phyloP scores from a whole-genome alignment of 2,113 vertebrate species.

The Morone saxatilis region DNA sequence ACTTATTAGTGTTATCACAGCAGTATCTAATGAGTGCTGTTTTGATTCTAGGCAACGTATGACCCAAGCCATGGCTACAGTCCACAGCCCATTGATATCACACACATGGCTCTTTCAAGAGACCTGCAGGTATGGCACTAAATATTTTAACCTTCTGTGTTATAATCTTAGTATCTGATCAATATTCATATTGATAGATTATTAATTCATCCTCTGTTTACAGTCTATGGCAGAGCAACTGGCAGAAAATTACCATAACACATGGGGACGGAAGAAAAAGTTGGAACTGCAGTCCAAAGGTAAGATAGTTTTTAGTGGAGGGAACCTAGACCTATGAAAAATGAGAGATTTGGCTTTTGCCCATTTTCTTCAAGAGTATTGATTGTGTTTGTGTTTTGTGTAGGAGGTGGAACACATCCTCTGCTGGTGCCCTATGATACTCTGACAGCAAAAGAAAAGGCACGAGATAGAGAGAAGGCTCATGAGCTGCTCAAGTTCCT shows the following conservation, averaged over 20 bases:
- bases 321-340: background rate
- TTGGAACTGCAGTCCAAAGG: conserved; percentile 92
- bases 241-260: conserved; percentile 97
- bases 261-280: conserved; percentile 96
- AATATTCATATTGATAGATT: conserved; percentile 19
- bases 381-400: conserved; percentile 23
- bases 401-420: conserved; percentile 93
- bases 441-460: conserved; percentile 95
- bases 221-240: conserved; percentile 96
- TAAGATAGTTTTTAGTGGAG: conserved; percentile 46
- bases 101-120: conserved; percentile 90
- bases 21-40: background rate
- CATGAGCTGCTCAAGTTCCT: conserved; percentile 93
- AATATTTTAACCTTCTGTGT: background rate
- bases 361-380: background rate
- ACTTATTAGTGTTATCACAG: background rate
- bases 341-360: background rate
- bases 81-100: conserved; percentile 91
- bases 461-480: conserved; percentile 93
- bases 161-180: background rate
- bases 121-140: conserved; percentile 88
- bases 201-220: conserved; percentile 11
- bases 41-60: conserved; percentile 84
- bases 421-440: conserved; percentile 95
- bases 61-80: conserved; percentile 93